Evolutionary conservation across 2,888 invertebrate genomes (phyloP), one percentile per base, ranked within the genome.

Genomic region (Sipunculus nudus): DNA sequence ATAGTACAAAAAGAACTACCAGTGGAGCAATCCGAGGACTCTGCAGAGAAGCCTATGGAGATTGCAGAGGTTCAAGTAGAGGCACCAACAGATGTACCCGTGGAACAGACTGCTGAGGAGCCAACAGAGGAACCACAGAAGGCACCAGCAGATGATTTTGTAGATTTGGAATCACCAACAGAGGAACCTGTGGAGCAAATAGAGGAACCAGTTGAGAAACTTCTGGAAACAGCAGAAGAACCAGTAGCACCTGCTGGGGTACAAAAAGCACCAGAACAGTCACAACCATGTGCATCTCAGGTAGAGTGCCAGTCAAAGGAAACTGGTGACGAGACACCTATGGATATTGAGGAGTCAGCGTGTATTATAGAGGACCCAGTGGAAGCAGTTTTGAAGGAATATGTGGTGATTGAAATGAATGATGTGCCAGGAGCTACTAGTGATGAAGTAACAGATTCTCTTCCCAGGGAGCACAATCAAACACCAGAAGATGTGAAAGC

Each of bases 401-500:
- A 70, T 69, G 77, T 75, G 49, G 72, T 77, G 31, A 63, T 77
- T 45, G 69, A 72, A 59, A 75, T 69, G 64, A 59, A 59, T 35
- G 75, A 78, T 61, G 73, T 78, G 16, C 78, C 78, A 28, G 59
- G 67, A 29, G 52, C 72, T 26, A 67, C 75, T 49, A 76, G 77
- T 58, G 48, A 54, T 21, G 73, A 75, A 52, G 74, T 77, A n/a
- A 31, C 60, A 28, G 61, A 68, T 13, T 66, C 69, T 61, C 52
- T 73, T 39, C 75, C 75, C n/a, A 50, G 53, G 25, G n/a, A 26
- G n/a, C 47, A 60, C 26, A 21, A 21, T 19, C 19, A 46, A 21
- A 13, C 38, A 8, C 21, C 53, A 41, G 19, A 21, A 13, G 39
- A 48, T 21, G 40, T 21, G 10, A n/a, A n/a, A n/a, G n/a, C n/a